These are phyloP conservation scores for Drosophila parvula DNA, from an alignment of 1,140 invertebrate genomes.

Conservation along the genomic window DNA sequence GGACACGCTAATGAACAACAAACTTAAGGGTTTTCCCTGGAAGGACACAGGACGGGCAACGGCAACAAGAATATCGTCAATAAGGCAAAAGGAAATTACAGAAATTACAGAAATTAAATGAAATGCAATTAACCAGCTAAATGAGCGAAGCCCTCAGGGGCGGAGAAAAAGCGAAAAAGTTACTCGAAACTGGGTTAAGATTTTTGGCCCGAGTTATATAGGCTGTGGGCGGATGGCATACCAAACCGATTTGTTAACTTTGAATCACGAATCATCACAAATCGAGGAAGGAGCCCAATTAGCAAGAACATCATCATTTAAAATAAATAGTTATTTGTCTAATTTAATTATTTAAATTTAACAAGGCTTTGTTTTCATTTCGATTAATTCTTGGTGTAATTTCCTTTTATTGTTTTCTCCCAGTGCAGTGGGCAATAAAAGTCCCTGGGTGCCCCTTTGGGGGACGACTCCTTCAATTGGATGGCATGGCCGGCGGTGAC, in stretches of 20 bases:
- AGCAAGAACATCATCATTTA: neutral
- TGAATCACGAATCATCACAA: slow-evolving; percentile 6
- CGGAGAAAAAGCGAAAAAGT: slow-evolving; percentile 20
- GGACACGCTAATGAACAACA: slow-evolving; percentile 74
- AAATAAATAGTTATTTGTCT: neutral
- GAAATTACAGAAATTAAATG: slow-evolving; percentile 62
- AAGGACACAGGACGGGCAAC: slow-evolving; percentile 19
- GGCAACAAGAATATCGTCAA: slow-evolving; percentile 59
- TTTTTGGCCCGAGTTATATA: neutral
- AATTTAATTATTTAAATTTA: too few species aligned
- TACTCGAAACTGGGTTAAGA: slow-evolving; percentile 9
- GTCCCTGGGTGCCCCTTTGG: neutral
- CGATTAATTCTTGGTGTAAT: neutral
- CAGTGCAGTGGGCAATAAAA: neutral
- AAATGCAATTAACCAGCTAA: slow-evolving; percentile 78
- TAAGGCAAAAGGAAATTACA: slow-evolving; percentile 50
- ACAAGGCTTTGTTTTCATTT: neutral
- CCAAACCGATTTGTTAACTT: slow-evolving; percentile 25
- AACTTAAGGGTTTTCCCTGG: slow-evolving; percentile 42
- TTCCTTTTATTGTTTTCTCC: neutral
- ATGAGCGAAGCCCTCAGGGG: slow-evolving; percentile 28
- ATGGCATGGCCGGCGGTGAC: slow-evolving; percentile 36
- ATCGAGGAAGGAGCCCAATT: neutral
- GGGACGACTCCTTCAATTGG: slow-evolving; percentile 27
- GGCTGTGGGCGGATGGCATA: neutral